A percentile compares a stretch with the other conserved stretches of the same genome.
Evolutionary conservation across 2,113 vertebrate species (phyloP).

Genomic region (Mionectes macconnelli): DNA sequence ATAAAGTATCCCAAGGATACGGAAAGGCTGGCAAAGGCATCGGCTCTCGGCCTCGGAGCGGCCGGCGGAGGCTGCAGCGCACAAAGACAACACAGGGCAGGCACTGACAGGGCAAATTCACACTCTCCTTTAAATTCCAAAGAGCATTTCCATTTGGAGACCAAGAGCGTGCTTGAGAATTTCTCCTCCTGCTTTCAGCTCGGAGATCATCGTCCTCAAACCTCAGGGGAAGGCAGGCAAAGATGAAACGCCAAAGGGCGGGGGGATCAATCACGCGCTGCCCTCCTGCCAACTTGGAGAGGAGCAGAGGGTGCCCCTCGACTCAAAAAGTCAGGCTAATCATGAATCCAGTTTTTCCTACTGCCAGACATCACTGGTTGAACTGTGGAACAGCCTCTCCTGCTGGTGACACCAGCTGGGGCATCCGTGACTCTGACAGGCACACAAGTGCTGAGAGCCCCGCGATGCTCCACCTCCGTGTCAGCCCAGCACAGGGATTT

Average conservation of each 20-base stretch:
- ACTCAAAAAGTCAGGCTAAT: background rate
- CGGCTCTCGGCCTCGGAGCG: background rate
- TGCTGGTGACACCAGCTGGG: background rate
- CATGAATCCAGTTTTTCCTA: fast-evolving
- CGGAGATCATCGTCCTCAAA: background rate
- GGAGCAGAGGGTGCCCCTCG: background rate
- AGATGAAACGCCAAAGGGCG: fast-evolving
- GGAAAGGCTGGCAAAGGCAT: constrained; percentile 52
- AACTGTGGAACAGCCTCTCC: background rate
- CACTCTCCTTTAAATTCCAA: background rate
- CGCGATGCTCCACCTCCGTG: background rate
- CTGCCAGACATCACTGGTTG: background rate
- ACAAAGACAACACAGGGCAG: background rate
- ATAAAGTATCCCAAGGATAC: constrained; percentile 61
- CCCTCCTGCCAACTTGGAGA: background rate
- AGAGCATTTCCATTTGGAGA: background rate
- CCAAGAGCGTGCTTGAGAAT: background rate
- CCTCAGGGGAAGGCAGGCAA: background rate
- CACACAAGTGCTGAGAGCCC: fast-evolving
- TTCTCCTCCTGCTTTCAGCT: background rate
- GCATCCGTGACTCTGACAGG: fast-evolving
- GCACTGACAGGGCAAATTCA: background rate
- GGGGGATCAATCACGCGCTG: background rate
- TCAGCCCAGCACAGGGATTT: background rate
- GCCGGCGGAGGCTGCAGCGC: background rate